phyloP scores from a whole-genome alignment of 2,113 vertebrate genomes.

The Myotis davidii region DNA sequence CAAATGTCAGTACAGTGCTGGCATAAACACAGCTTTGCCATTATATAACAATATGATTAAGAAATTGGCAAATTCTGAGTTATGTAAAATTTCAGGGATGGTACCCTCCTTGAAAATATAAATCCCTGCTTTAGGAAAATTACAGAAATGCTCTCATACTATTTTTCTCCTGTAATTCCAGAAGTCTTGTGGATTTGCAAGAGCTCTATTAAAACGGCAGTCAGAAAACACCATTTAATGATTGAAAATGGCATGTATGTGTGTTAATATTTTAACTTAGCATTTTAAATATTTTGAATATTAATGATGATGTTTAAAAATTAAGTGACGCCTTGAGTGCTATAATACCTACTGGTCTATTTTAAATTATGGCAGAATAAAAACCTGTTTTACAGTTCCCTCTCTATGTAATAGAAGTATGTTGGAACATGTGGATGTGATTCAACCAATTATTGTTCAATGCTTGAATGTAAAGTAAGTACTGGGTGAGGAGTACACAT shows the following conservation, averaged over 20 bases:
- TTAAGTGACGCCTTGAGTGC: not conserved
- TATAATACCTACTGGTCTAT: not conserved
- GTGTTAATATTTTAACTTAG: not conserved
- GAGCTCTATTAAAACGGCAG: not conserved
- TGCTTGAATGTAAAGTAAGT: not conserved
- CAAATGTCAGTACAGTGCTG: not conserved
- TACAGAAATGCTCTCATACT: not conserved
- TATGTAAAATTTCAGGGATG: not conserved
- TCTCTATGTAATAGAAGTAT: not conserved
- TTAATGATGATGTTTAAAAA: not conserved
- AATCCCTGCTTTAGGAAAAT: not conserved
- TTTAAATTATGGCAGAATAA: not conserved
- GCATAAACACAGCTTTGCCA: not conserved
- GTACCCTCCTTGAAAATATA: not conserved
- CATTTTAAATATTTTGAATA: not conserved
- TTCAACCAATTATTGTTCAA: not conserved
- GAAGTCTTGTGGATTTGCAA: not conserved
- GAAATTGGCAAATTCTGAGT: not conserved
- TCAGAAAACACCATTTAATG: not conserved
- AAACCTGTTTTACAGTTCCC: not conserved
- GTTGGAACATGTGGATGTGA: fast-evolving
- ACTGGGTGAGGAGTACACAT: not conserved
- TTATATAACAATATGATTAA: not conserved
- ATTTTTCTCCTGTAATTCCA: not conserved
- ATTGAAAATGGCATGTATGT: not conserved